Percentiles rank a stretch among this genome's conserved stretches.
phyloP scores from a whole-genome alignment of 2,797 vertebrate species.

The Phoxinus dragarum region DNA sequence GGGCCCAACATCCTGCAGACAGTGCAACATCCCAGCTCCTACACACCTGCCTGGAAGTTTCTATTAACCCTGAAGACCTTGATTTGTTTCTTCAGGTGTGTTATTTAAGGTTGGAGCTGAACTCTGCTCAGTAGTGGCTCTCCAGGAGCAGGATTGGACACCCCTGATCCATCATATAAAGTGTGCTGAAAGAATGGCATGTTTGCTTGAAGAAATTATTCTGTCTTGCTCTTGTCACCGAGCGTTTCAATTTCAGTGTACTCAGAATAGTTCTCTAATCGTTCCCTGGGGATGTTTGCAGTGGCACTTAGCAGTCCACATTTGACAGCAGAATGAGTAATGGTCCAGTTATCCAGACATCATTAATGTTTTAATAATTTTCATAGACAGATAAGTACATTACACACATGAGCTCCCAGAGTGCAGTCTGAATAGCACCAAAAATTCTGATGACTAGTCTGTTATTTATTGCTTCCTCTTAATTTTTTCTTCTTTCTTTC shows the following conservation, averaged over 20 bases:
- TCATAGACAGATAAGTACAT: slow-evolving; percentile 38
- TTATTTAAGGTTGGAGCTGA: slow-evolving; percentile 3
- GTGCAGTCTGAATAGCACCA: slow-evolving; percentile 20
- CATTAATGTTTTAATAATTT: slow-evolving; percentile 51
- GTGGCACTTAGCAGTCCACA: slow-evolving; percentile 45
- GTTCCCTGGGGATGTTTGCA: slow-evolving; percentile 47
- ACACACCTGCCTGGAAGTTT: not conserved
- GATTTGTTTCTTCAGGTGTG: not conserved
- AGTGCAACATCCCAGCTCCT: not conserved
- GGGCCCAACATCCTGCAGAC: not conserved
- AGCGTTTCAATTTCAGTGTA: slow-evolving; percentile 25
- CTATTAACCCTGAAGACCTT: not conserved
- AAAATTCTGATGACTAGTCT: not conserved
- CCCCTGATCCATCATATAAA: slow-evolving; percentile 3
- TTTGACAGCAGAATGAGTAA: slow-evolving; percentile 48
- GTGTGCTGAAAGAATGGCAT: not conserved
- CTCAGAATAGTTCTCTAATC: slow-evolving; percentile 48
- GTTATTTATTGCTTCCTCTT: slow-evolving; percentile 12
- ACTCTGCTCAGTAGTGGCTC: not conserved
- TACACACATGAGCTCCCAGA: slow-evolving; percentile 27
- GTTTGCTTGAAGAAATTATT: slow-evolving; percentile 18
- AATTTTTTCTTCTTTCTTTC: slow-evolving; percentile 9
- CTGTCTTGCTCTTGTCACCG: not conserved
- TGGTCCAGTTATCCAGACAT: slow-evolving; percentile 40
- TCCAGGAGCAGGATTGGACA: not conserved